Evolutionary conservation across 2,888 invertebrate species (phyloP), one percentile per base, ranked within the genome.

Genomic region (Morpho deidamia): DNA sequence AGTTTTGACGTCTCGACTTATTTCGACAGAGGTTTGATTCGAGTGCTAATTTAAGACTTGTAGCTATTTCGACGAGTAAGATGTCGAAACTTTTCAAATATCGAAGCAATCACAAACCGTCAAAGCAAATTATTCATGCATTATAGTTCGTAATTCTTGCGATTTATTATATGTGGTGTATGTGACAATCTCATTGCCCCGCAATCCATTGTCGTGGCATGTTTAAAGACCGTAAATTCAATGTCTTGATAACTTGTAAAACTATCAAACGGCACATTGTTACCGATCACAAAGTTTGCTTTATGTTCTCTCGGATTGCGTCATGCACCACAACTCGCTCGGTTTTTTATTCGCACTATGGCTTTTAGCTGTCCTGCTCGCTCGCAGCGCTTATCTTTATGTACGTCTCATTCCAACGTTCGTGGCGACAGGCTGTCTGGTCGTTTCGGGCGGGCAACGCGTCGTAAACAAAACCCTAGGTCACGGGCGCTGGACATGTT

Each of bases 351-450:
- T 70, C 69, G 76, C 76, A 71, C 76, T 70, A 78, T 78, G 68
- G 70, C 66, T 53, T 58, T 62, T 44, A 62, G 58, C 71, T 61
- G 60, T 82, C 83, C 79, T 80, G 64, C 72, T 88, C 73, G 56
- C 71, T 59, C 82, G 61, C 70, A 53, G 61, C 59, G 61, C 60
- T 69, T 67, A 67, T 66, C 61, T 62, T 66, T 76, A 67, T 69
- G 58, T 65, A 72, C 67, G 71, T 87, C 86, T 78, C 79, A 66
- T 72, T 87, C 79, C 67, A 65, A 61, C 69, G 72, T 72, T 71
- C 76, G 78, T 78, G 89, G 89, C 89, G 89, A 87, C 89, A 89
- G 77, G 88, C 89, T 76, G 89, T 89, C 89, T 89, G 89, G 78
- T 79, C 70, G 72, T 75, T 78, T 79, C 77, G 75, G 75, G 65